Conservation (phyloP, 2,113 vertebrate genomes). For the Scomber colias region DNA sequence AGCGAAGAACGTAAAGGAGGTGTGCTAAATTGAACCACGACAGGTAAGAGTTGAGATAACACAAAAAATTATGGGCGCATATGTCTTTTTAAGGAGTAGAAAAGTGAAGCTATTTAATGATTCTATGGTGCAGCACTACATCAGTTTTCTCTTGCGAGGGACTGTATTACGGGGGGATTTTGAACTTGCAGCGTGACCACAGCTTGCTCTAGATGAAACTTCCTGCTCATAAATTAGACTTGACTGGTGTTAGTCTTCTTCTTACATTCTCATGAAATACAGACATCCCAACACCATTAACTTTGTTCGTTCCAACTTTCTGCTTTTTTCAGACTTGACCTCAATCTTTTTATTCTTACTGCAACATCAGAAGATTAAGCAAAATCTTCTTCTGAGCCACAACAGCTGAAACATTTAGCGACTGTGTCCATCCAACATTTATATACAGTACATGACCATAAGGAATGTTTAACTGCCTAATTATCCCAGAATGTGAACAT, state of each 20-base stretch:
- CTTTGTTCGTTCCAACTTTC: too few relatives aligned
- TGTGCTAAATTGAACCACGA: background rate
- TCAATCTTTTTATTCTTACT: background rate
- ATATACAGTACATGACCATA: background rate
- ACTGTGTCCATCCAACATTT: slow-evolving; percentile 1
- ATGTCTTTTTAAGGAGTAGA: background rate
- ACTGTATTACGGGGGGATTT: background rate
- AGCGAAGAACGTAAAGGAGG: background rate
- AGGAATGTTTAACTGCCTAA: slow-evolving; percentile 28
- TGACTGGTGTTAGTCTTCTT: too few relatives aligned
- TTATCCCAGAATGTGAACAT: slow-evolving; percentile 37
- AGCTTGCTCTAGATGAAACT: background rate
- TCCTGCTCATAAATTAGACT: background rate
- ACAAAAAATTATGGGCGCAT: background rate
- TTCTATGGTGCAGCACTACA: slow-evolving; percentile 6
- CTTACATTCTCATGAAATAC: too few relatives aligned
- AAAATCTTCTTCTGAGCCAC: slow-evolving; percentile 5
- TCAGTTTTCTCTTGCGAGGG: background rate
- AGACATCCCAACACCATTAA: too few relatives aligned
- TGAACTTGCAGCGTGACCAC: background rate
- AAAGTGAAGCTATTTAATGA: background rate
- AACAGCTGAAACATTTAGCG: slow-evolving; percentile 3
- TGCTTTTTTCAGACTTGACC: too few relatives aligned
- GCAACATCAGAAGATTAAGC: background rate
- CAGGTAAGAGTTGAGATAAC: background rate